These are phyloP conservation scores for Eurois occulta DNA, from an alignment of 2,888 invertebrate species.

Conservation along the genomic window DNA sequence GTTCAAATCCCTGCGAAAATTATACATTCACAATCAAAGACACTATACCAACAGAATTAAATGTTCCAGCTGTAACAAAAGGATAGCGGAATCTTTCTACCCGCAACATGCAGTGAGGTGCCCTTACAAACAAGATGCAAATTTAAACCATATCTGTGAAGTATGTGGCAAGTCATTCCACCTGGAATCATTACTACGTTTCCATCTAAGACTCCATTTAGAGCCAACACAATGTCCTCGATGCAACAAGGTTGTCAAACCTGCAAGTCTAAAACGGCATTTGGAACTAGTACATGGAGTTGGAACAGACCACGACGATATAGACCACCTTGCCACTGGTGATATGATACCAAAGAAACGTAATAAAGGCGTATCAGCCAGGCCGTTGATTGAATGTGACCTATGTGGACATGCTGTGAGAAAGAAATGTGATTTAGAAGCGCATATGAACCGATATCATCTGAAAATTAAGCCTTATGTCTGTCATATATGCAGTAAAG, in stretches of 20 bases:
- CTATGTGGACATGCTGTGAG: slow-evolving; percentile 69
- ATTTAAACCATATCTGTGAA: slow-evolving; percentile 70
- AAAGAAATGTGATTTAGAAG: slow-evolving; percentile 69
- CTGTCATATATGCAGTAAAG: slow-evolving; percentile 71
- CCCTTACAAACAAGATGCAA: slow-evolving; percentile 57
- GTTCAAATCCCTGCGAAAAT: slow-evolving; percentile 72
- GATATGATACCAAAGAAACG: neutral
- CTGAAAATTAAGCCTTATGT: slow-evolving; percentile 72
- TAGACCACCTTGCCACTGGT: neutral
- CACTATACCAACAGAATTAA: slow-evolving; percentile 74
- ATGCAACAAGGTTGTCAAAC: slow-evolving; percentile 67
- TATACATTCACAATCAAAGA: slow-evolving; percentile 75
- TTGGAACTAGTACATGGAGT: slow-evolving; percentile 68
- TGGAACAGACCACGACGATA: neutral
- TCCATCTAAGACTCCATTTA: slow-evolving; percentile 70
- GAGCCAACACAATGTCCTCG: slow-evolving; percentile 69
- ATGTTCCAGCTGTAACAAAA: slow-evolving; percentile 73
- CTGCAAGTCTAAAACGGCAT: slow-evolving; percentile 69
- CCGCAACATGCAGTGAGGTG: slow-evolving; percentile 73
- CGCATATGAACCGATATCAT: slow-evolving; percentile 74
- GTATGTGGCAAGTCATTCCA: slow-evolving; percentile 72
- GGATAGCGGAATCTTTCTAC: slow-evolving; percentile 71
- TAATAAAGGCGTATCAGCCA: neutral
- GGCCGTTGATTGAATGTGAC: slow-evolving; percentile 58
- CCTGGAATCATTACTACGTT: slow-evolving; percentile 63